Evolutionary conservation across 2,888 invertebrate species (phyloP), one percentile per base, ranked within the genome.

Genomic region (Drosophila aldrichi): DNA sequence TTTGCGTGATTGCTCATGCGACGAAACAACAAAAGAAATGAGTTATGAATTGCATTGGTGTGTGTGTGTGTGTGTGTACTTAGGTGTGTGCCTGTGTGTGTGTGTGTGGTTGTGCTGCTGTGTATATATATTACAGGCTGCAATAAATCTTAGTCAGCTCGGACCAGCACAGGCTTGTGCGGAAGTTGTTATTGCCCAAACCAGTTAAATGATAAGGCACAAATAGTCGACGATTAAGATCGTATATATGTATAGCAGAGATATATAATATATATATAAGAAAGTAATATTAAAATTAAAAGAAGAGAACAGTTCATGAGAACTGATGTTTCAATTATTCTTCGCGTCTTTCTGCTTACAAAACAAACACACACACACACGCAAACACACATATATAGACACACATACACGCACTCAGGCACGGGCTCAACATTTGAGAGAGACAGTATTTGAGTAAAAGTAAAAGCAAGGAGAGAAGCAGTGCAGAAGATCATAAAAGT

Each of bases 21-120:
- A 72, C 67, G 54, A 46, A 67, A 58, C 43, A 78, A 78, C 80
- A 70, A 78, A 77, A 78, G 78, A 69, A 72, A 69, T 80, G 78
- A 78, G 38, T 76, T 70, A 79, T 74, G 79, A 44, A 43, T 38
- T 60, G 41, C 67, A 71, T 60, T 38, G 62, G 61, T 64, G 61
- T 34, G 36, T 43, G 52, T 54, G 5, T 51, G 38, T 29, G 38
- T 25, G 54, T 32, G 46, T 56, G 40, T 41, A 25, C 32, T 32
- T 25, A 25, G 32, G 32, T 32, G 25, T 1, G 32, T 9, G 32
- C 9, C 2, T 41, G 43, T 40, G 48, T 55, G 2, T 52, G 25
- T 22, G 43, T 36, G 49, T 55, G 5, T 52, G 32, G 25, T 9
- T 32, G 18, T 51, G 20, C 29, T 29, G 29, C 29, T 29, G 29